These are phyloP conservation scores for Myotis daubentonii DNA, from an alignment of 2,797 vertebrate species.

Conservation along the genomic window DNA sequence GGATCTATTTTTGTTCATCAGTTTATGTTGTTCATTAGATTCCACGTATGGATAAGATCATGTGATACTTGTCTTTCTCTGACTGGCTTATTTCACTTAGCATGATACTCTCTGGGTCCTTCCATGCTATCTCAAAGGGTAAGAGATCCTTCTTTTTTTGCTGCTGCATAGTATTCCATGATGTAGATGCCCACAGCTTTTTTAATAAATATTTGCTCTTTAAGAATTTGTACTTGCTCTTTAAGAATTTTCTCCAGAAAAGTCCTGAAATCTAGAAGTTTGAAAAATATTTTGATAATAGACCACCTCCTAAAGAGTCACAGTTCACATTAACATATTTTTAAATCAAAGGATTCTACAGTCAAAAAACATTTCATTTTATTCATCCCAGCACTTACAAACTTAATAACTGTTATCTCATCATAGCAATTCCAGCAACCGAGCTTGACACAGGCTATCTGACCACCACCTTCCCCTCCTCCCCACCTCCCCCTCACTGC, in stretches of 20 bases:
- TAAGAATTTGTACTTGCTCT: background rate
- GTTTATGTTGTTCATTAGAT: too few species aligned
- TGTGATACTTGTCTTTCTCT: too few species aligned
- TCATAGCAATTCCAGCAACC: background rate
- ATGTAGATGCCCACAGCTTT: too few species aligned
- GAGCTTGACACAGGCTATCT: background rate
- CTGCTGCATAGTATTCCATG: too few species aligned
- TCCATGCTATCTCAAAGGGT: too few species aligned
- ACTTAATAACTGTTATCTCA: background rate
- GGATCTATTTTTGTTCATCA: too few species aligned
- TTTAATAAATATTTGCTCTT: background rate
- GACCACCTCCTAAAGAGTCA: background rate
- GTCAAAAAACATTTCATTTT: background rate
- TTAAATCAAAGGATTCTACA: background rate
- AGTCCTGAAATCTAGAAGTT: background rate
- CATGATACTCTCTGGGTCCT: too few species aligned
- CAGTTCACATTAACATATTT: background rate
- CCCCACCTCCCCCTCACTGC: background rate
- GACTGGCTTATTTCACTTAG: too few species aligned
- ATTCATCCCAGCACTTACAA: background rate
- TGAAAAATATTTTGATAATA: slow-evolving; percentile 37
- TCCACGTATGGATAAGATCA: too few species aligned
- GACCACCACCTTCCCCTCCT: background rate
- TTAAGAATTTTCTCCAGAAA: background rate
- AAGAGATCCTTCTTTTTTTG: too few species aligned